Percentiles rank a stretch among this genome's conserved stretches.
Conservation (phyloP, 2,888 invertebrate species). For the Fragum whitleyi region DNA sequence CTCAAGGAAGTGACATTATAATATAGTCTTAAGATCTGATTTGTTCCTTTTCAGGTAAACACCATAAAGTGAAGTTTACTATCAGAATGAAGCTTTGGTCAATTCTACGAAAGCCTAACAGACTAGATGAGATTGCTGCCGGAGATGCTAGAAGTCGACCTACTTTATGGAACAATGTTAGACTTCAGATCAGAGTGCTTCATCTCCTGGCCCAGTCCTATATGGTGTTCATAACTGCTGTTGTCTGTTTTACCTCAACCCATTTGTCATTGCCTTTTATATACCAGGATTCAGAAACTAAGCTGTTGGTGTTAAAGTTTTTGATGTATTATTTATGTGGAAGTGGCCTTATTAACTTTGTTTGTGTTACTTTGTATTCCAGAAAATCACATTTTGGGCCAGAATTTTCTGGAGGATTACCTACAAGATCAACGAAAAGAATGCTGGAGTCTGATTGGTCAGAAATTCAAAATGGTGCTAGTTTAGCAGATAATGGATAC, state of each 20-base stretch:
- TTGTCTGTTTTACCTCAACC: slow-evolving; percentile 61
- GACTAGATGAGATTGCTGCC: slow-evolving; percentile 49
- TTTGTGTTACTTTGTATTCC: slow-evolving; percentile 64
- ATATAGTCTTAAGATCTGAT: too few relatives aligned
- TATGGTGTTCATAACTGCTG: slow-evolving; percentile 61
- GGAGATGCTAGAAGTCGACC: slow-evolving; percentile 6
- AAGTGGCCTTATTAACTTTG: slow-evolving; percentile 70
- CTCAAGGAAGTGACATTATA: too few relatives aligned
- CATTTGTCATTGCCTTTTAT: slow-evolving; percentile 67
- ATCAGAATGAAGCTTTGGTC: slow-evolving; percentile 36
- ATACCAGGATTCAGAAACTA: slow-evolving; percentile 51
- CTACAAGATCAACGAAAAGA: slow-evolving; percentile 36
- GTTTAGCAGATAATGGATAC: not conserved
- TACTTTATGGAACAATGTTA: slow-evolving; percentile 32
- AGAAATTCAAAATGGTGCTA: slow-evolving; percentile 11
- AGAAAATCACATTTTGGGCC: slow-evolving; percentile 61
- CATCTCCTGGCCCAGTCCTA: slow-evolving; percentile 69
- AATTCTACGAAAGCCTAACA: slow-evolving; percentile 53
- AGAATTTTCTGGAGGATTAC: slow-evolving; percentile 46
- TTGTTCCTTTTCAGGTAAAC: slow-evolving; percentile 18
- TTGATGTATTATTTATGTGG: slow-evolving; percentile 68
- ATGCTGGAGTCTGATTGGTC: slow-evolving; percentile 40
- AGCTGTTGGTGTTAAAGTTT: slow-evolving; percentile 48
- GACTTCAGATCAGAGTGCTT: slow-evolving; percentile 55
- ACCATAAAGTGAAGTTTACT: too few relatives aligned